phyloP scores from a whole-genome alignment of 2,113 vertebrate species.

The Platycercus adscitus region DNA sequence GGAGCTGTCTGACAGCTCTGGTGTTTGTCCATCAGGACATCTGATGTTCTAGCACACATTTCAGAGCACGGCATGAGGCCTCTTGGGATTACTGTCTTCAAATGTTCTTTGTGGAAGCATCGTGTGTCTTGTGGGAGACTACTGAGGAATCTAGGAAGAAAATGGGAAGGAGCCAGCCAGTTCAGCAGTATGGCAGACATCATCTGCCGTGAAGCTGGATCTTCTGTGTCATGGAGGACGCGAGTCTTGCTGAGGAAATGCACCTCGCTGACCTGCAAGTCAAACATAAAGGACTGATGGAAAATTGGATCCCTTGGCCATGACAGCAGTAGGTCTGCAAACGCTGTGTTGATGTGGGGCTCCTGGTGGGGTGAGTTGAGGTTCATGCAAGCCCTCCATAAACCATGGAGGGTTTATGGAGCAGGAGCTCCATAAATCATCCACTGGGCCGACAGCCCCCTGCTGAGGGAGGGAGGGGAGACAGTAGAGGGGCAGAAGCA shows the following conservation, averaged over 20 bases:
- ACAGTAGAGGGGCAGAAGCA: not conserved
- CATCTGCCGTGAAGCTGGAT: not conserved
- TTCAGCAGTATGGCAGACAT: not conserved
- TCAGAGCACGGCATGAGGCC: not conserved
- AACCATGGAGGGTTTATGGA: not conserved
- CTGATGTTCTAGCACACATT: fast-evolving
- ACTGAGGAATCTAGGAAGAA: not conserved
- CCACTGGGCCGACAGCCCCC: fast-evolving
- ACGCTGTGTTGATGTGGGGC: fast-evolving
- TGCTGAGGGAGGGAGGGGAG: not conserved
- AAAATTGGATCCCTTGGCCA: not conserved
- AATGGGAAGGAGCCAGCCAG: not conserved
- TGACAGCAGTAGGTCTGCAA: not conserved
- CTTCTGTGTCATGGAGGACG: not conserved
- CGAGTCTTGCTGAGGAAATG: not conserved
- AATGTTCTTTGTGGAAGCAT: not conserved
- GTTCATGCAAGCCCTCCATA: not conserved
- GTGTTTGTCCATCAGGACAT: not conserved
- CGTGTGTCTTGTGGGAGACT: not conserved
- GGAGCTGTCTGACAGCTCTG: not conserved
- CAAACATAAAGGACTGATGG: not conserved
- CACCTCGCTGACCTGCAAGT: not conserved
- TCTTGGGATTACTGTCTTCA: not conserved
- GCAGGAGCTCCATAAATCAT: not conserved
- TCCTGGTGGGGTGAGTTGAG: fast-evolving